A percentile compares a stretch with the other conserved stretches of the same genome.
Conservation (phyloP, 2,888 invertebrate genomes). For the Melinaea marsaeus region DNA sequence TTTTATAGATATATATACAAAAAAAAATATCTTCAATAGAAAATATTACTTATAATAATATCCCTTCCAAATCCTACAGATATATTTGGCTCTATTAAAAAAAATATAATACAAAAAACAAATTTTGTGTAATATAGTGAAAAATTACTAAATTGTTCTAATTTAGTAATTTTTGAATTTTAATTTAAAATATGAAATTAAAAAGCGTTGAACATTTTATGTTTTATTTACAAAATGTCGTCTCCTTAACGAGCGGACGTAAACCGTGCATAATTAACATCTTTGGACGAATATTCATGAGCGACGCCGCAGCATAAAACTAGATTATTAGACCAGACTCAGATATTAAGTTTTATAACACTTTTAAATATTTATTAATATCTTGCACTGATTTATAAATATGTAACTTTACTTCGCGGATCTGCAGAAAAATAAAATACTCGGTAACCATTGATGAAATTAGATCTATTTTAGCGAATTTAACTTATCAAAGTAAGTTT, state of each 20-base stretch:
- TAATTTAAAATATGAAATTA: neutral
- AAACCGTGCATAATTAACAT: slow-evolving; percentile 67
- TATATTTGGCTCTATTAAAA: too few relatives aligned
- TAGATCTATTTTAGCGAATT: neutral
- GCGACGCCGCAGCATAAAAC: slow-evolving; percentile 51
- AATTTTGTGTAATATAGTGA: too few relatives aligned
- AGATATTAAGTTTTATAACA: slow-evolving; percentile 32
- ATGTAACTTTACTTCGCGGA: too few relatives aligned
- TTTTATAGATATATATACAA: too few relatives aligned
- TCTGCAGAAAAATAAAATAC: too few relatives aligned
- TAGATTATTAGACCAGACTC: slow-evolving; percentile 51
- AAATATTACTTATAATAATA: too few relatives aligned
- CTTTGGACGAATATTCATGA: slow-evolving; percentile 64
- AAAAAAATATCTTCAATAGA: too few relatives aligned
- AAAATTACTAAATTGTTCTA: too few relatives aligned
- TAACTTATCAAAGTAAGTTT: neutral
- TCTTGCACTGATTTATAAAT: neutral
- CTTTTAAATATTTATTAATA: neutral
- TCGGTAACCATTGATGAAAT: too few relatives aligned
- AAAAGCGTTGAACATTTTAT: neutral
- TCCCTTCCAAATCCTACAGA: too few relatives aligned
- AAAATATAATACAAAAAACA: too few relatives aligned
- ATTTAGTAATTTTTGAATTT: too few relatives aligned
- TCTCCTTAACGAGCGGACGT: slow-evolving; percentile 51
- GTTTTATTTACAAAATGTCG: slow-evolving; percentile 16